Conservation (phyloP, 92 coral and sea anemone genomes). For the Phymanthus crucifer region DNA sequence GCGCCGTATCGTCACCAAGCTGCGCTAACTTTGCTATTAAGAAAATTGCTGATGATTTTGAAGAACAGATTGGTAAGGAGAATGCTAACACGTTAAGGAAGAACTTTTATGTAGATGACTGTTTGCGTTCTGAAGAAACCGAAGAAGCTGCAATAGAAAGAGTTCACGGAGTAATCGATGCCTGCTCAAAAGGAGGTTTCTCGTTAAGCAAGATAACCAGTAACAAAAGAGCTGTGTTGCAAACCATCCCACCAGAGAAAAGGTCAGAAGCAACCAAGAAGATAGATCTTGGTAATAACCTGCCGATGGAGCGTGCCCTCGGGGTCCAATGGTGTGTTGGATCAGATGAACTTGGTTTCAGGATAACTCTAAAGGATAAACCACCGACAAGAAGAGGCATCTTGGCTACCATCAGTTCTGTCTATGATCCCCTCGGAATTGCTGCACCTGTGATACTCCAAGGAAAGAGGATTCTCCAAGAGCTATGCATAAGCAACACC, state of each 20-base stretch:
- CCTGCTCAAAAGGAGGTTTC: conserved; percentile 19
- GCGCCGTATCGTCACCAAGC: conserved; percentile 16
- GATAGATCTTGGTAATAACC: background rate
- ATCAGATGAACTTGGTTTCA: conserved; percentile 14
- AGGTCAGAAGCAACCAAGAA: background rate
- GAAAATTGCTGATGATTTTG: conserved; percentile 1
- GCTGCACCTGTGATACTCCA: conserved; percentile 15
- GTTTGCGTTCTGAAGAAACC: conserved; percentile 1
- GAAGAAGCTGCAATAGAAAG: conserved; percentile 5
- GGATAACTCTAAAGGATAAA: conserved; percentile 19
- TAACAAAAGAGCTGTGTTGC: conserved; percentile 1
- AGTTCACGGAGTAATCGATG: background rate
- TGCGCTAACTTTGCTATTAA: conserved; percentile 11
- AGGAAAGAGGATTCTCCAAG: conserved; percentile 20
- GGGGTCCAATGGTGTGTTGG: conserved; percentile 27
- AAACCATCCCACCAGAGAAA: conserved; percentile 4
- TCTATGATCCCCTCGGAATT: conserved; percentile 14
- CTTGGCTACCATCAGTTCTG: conserved; percentile 20
- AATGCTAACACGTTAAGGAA: conserved; percentile 9
- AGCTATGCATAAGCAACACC: background rate
- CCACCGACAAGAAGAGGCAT: conserved; percentile 25
- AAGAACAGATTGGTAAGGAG: background rate
- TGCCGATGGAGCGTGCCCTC: conserved; percentile 29
- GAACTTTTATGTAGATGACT: conserved; percentile 18
- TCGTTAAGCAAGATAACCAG: conserved; percentile 6